Evolutionary conservation across 2,113 vertebrate species (phyloP).

Genomic region (Trinectes maculatus): DNA sequence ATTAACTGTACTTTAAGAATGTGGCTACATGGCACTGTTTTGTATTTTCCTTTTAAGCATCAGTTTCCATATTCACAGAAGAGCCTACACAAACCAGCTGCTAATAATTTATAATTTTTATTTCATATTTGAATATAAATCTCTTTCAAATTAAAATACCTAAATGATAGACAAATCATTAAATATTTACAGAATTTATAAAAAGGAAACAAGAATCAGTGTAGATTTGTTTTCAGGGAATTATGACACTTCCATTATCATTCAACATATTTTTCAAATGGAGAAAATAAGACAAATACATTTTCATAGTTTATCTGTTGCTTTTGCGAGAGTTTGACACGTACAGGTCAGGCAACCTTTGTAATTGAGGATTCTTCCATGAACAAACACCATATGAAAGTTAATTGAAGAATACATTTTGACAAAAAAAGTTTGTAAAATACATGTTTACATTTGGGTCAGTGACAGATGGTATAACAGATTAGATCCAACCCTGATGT

Average conservation of each 20-base stretch:
- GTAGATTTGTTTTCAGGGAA: conserved; percentile 47
- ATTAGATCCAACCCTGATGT: conserved; percentile 37
- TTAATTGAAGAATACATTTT: conserved; percentile 29
- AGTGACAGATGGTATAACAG: conserved; percentile 43
- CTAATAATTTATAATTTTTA: conserved; percentile 79
- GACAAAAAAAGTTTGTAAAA: neutral
- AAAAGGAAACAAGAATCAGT: conserved; percentile 72
- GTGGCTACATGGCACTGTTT: no score
- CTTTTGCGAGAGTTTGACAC: conserved; percentile 47
- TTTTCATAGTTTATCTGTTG: conserved; percentile 44
- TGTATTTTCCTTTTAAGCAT: no score
- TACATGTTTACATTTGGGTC: conserved; percentile 48
- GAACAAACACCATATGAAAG: conserved; percentile 24
- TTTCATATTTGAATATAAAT: conserved; percentile 84
- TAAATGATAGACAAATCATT: conserved; percentile 78
- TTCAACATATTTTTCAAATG: conserved; percentile 29
- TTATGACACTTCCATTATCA: conserved; percentile 21
- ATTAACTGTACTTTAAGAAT: no score
- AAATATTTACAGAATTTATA: conserved; percentile 80
- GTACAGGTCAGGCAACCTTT: conserved; percentile 51
- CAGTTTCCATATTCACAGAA: conserved; percentile 11
- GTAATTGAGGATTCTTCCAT: conserved; percentile 29
- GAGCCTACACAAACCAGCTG: conserved; percentile 30
- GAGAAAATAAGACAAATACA: conserved; percentile 31
- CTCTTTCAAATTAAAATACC: conserved; percentile 80